Evolutionary conservation across 2,888 invertebrate species (phyloP).

Genomic region (Xestia ashworthii): DNA sequence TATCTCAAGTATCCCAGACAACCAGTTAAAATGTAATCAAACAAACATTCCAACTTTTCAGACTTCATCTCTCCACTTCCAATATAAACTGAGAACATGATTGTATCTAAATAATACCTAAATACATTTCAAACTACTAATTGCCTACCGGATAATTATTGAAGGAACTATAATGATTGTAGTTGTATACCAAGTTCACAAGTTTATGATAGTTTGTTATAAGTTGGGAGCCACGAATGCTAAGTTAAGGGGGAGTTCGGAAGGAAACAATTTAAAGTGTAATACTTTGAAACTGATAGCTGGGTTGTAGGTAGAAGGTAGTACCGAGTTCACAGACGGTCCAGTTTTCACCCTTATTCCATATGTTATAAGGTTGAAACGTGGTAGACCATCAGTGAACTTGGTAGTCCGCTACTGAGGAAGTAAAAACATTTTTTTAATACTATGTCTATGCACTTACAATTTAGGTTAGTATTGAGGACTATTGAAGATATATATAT

Average conservation of each 20-base stretch:
- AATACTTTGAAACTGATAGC: constrained; percentile 35
- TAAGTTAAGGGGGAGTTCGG: constrained; percentile 48
- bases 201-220: constrained; percentile 55
- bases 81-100: constrained; percentile 12
- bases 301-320: neutral
- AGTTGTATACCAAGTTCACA: constrained; percentile 20
- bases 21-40: neutral
- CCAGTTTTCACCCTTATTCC: too few relatives aligned
- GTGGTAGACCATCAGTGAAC: too few relatives aligned
- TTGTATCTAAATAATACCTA: constrained; percentile 8
- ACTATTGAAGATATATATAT: neutral
- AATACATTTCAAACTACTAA: constrained; percentile 24
- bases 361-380: too few relatives aligned
- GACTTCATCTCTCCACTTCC: neutral
- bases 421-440: constrained; percentile 2
- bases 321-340: too few relatives aligned
- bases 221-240: constrained; percentile 34
- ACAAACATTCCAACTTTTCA: neutral
- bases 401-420: too few relatives aligned
- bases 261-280: constrained; percentile 56
- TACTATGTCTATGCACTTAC: neutral
- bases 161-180: constrained; percentile 34
- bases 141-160: constrained; percentile 33
- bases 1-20: neutral
- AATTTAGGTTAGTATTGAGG: neutral